Conservation (phyloP, 1,140 invertebrate species). For the Portunus trituberculatus region DNA sequence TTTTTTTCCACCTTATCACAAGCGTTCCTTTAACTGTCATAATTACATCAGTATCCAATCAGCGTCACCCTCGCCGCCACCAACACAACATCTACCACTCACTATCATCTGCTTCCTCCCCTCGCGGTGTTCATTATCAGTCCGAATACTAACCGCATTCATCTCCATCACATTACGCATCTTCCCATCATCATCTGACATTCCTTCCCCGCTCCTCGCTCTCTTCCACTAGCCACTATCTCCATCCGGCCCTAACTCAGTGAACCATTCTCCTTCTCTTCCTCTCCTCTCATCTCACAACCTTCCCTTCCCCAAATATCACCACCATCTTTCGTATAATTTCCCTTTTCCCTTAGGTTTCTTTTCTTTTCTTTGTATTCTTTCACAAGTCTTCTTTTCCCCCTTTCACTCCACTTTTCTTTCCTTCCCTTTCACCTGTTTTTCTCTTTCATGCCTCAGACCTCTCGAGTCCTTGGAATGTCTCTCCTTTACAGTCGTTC, state of each 20-base stretch:
- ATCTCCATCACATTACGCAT: conserved; percentile 15
- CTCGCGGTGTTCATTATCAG: neutral
- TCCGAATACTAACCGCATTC: neutral
- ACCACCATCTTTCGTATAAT: neutral
- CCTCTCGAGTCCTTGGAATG: neutral
- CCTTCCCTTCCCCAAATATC: neutral
- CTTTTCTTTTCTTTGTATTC: neutral
- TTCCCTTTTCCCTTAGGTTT: neutral
- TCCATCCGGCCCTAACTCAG: neutral
- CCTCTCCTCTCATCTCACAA: neutral
- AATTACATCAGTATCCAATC: conserved; percentile 1
- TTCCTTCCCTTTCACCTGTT: neutral
- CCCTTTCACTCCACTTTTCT: neutral
- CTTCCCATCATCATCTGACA: neutral
- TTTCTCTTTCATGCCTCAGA: neutral
- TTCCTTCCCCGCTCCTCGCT: neutral
- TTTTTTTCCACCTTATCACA: too few relatives aligned
- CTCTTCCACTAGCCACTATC: neutral
- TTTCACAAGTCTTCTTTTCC: neutral
- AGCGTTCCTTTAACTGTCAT: neutral
- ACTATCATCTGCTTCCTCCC: neutral
- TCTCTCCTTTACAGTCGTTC: neutral
- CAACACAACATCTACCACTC: neutral
- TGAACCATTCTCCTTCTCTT: neutral
- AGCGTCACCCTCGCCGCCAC: neutral